These are phyloP conservation scores for Otocyon megalotis DNA, from an alignment of 2,113 vertebrate species.

Conservation along the genomic window DNA sequence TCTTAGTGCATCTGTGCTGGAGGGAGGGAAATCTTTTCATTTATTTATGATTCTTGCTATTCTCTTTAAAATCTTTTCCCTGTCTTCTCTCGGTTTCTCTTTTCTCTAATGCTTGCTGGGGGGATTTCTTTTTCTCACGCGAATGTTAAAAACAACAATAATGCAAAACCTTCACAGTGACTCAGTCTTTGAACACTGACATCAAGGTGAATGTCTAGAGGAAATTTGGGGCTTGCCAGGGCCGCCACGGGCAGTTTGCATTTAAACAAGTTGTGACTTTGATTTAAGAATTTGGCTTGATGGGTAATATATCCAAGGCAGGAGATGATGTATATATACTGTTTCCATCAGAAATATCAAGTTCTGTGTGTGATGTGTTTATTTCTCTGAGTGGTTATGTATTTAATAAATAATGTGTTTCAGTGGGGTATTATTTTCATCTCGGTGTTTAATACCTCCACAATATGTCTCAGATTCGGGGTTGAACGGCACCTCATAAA, in stretches of 20 bases:
- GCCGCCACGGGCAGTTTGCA: constrained; percentile 62
- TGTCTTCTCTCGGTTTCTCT: neutral
- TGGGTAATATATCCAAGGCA: constrained; percentile 62
- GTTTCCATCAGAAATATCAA: constrained; percentile 72
- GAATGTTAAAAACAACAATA: constrained; percentile 49
- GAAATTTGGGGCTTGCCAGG: constrained; percentile 45
- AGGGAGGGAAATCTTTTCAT: neutral
- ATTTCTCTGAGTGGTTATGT: constrained; percentile 77
- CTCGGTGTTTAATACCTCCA: constrained; percentile 68
- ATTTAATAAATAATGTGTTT: constrained; percentile 83
- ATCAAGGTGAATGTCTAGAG: constrained; percentile 58
- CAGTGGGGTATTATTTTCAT: constrained; percentile 76
- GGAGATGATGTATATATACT: neutral
- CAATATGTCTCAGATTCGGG: constrained; percentile 72
- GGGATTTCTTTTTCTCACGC: constrained; percentile 30
- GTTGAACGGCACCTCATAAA: constrained; percentile 81
- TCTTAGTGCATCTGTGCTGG: neutral
- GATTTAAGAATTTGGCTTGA: constrained; percentile 70
- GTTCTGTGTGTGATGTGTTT: constrained; percentile 71
- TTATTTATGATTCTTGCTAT: neutral
- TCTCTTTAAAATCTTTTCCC: neutral
- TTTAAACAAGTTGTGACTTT: constrained; percentile 69
- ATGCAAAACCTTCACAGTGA: constrained; percentile 10
- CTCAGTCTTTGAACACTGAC: constrained; percentile 58
- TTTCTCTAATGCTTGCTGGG: neutral